phyloP scores from a whole-genome alignment of 2,888 invertebrate genomes.

The Allygus modestus region DNA sequence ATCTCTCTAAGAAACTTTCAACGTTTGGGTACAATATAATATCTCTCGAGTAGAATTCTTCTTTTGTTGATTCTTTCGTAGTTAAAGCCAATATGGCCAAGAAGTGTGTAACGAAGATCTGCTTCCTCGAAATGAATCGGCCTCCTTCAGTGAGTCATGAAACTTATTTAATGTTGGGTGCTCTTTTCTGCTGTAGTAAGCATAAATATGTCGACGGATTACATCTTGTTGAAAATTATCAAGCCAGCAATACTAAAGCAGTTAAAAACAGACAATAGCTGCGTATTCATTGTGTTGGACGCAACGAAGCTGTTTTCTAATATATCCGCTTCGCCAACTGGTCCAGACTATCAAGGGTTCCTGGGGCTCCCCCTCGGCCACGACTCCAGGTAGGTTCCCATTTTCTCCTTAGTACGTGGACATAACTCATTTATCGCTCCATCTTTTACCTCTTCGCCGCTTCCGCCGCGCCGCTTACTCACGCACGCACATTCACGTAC shows the following conservation, averaged over 20 bases:
- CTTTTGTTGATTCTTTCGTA: constrained; percentile 1
- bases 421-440: constrained; percentile 43
- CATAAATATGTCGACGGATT: neutral
- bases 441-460: constrained; percentile 24
- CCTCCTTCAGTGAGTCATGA: neutral
- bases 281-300: no score
- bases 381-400: neutral
- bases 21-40: neutral
- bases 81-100: constrained; percentile 55
- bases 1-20: constrained; percentile 36
- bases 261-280: no score
- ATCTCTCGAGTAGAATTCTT: constrained; percentile 12
- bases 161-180: neutral
- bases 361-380: neutral
- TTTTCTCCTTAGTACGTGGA: constrained; percentile 16
- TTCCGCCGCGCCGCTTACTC: neutral
- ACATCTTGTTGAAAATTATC: neutral
- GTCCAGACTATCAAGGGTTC: no score
- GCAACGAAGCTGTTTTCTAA: no score
- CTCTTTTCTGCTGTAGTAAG: constrained; percentile 5
- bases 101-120: neutral
- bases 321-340: no score
- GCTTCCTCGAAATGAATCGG: neutral
- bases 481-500: constrained; percentile 10
- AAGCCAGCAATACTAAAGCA: no score